Conservation (phyloP, 92 coral and sea anemone genomes). For the Isaurus tuberculatus region DNA sequence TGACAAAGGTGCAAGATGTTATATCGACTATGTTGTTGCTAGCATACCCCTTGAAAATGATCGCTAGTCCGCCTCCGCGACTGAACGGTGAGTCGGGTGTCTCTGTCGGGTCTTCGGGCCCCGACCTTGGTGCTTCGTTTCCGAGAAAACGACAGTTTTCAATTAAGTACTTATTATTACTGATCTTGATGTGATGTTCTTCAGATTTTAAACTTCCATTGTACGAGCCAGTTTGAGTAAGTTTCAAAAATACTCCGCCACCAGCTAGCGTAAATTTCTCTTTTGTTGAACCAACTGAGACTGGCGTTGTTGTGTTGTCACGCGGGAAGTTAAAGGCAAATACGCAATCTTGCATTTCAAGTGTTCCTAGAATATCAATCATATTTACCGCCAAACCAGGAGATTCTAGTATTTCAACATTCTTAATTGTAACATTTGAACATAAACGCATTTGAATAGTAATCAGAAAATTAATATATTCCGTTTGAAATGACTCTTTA, state of each 20-base stretch:
- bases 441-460: constrained; percentile 51
- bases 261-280: background rate
- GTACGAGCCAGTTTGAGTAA: constrained; percentile 23
- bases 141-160: constrained; percentile 34
- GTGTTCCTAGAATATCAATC: constrained; percentile 51
- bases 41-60: constrained; percentile 69
- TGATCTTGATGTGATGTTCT: background rate
- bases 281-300: background rate
- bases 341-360: constrained; percentile 29
- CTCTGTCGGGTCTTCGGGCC: constrained; percentile 29
- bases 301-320: background rate
- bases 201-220: background rate
- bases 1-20: constrained; percentile 66
- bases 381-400: constrained; percentile 58
- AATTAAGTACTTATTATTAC: constrained; percentile 29
- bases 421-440: constrained; percentile 18
- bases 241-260: constrained; percentile 36
- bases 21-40: constrained; percentile 64
- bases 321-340: constrained; percentile 46
- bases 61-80: constrained; percentile 85
- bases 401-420: constrained; percentile 40
- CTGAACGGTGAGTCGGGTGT: constrained; percentile 45
- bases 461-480: constrained; percentile 26
- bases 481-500: background rate
- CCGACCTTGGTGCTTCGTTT: constrained; percentile 35